Evolutionary conservation across 2,113 vertebrate species (phyloP), one percentile per base, ranked within the genome.

Genomic region (Rhagologus leucostigma): DNA sequence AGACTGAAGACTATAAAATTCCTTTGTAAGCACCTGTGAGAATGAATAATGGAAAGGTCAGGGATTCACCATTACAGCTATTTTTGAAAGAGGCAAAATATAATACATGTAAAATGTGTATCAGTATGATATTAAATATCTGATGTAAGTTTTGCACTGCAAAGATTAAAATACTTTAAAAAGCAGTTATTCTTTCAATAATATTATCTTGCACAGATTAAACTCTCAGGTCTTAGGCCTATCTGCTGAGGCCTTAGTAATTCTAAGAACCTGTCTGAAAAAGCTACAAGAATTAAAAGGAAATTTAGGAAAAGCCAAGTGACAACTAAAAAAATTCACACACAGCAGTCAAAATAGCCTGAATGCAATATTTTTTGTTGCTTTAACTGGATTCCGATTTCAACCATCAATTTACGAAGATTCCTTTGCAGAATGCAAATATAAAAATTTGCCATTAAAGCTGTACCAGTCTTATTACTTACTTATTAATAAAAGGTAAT

Each of bases 1-100:
- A n/a, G 98, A 97, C 97, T 99, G 99, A 79, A 99, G 99, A 90
- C 98, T 97, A 53, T 99, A 99, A 98, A 99, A 99, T 97, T 99
- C 99, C 96, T 99, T 99, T 32, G 99, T 99, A 97, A 99, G 98
- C 92, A 99, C 98, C 99, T 99, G 96, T 81, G 60, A 89, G 42
- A 96, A 89, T 55, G 39, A 95, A 84, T 29, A 93, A 92, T 67
- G 53, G 57, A 83, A 88, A 80, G 47, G 90, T 57, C 29, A 83
- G 27, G 52, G 47, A 93, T 24, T 80, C 30, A 92, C 63, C 47
- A 69, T 57, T 92, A 86, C 30, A 88, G 42, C 27, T 57, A 27
- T 21, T 93, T 74, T 41, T 23, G 33, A 83, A 80, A 63, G 32
- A 71, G 9, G 16, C 11, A 86, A 81, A 94, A 82, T 46, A 64